Evolutionary conservation across 2,888 invertebrate species (phyloP).

Genomic region (Pycnomerus fuliginosus): DNA sequence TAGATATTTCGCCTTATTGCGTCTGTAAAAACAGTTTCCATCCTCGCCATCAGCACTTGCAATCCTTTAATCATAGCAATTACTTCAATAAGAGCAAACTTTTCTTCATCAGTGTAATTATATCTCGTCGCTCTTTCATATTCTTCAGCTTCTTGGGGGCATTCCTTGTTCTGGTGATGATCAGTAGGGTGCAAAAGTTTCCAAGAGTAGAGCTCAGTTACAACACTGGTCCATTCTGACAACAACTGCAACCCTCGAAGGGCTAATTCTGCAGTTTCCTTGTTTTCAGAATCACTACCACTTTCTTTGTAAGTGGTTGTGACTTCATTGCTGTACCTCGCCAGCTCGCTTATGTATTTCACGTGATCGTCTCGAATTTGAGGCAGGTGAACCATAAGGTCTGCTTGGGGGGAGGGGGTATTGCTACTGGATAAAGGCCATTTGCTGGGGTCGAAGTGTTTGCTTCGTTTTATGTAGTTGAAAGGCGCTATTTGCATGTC

Average conservation of each 20-base stretch:
- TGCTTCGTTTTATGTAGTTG: constrained; percentile 92
- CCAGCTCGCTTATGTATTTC: constrained; percentile 93
- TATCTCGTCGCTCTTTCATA: constrained; percentile 97
- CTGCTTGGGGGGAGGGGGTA: constrained; percentile 85
- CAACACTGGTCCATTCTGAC: constrained; percentile 95
- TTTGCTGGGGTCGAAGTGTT: constrained; percentile 87
- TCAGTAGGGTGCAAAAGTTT: constrained; percentile 97
- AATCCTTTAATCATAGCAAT: constrained; percentile 99
- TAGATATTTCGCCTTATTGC: constrained; percentile 91
- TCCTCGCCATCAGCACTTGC: constrained; percentile 93
- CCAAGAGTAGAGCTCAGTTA: constrained; percentile 97
- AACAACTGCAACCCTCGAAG: constrained; percentile 89
- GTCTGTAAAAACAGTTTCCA: constrained; percentile 95
- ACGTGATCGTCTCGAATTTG: constrained; percentile 96
- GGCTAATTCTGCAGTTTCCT: constrained; percentile 86
- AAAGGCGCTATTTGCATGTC: constrained; percentile 99
- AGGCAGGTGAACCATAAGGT: constrained; percentile 92
- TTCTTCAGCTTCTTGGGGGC: constrained; percentile 95
- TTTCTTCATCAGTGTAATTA: constrained; percentile 96
- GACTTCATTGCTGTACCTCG: constrained; percentile 84
- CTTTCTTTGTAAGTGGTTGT: constrained; percentile 94
- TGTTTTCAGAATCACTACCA: constrained; percentile 88
- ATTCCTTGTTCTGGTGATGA: constrained; percentile 91
- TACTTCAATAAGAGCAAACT: constrained; percentile 96
- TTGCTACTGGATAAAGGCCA: constrained; percentile 88